Evolutionary conservation across 2,113 vertebrate genomes (phyloP).

Genomic region (Callipepla squamata): DNA sequence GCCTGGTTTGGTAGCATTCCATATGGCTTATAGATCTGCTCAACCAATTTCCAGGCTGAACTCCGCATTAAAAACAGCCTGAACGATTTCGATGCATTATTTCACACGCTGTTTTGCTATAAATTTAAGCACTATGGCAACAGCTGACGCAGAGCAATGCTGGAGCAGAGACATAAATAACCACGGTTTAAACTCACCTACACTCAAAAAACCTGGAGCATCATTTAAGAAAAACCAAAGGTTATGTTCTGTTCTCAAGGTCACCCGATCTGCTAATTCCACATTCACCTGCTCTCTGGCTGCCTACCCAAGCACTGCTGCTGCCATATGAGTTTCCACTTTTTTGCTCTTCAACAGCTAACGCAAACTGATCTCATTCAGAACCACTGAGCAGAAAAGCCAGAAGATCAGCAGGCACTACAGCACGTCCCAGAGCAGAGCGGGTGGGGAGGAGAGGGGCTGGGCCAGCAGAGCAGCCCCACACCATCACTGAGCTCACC

Average conservation of each 20-base stretch:
- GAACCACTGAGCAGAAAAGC: not conserved
- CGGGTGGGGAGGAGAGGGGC: not conserved
- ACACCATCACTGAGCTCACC: not conserved
- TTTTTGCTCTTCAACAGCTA: not conserved
- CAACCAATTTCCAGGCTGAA: not conserved
- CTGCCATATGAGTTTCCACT: not conserved
- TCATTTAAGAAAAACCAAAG: not conserved
- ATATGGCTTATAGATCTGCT: not conserved
- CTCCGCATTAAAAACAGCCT: not conserved
- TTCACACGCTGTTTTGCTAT: not conserved
- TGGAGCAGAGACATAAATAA: not conserved
- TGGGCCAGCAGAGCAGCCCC: rapidly evolving
- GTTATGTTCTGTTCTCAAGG: not conserved
- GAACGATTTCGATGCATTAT: not conserved
- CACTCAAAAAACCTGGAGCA: not conserved
- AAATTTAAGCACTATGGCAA: not conserved
- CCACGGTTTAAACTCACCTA: not conserved
- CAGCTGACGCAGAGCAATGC: not conserved
- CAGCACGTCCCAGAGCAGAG: rapidly evolving
- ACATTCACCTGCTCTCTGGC: not conserved
- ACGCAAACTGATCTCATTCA: not conserved
- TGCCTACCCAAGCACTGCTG: not conserved
- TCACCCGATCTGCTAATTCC: not conserved
- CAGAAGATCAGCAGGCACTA: not conserved
- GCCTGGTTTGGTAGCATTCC: not conserved